Base-by-base conservation (phyloP, 2,113 vertebrate species). In the Aldabrachelys gigantea region DNA sequence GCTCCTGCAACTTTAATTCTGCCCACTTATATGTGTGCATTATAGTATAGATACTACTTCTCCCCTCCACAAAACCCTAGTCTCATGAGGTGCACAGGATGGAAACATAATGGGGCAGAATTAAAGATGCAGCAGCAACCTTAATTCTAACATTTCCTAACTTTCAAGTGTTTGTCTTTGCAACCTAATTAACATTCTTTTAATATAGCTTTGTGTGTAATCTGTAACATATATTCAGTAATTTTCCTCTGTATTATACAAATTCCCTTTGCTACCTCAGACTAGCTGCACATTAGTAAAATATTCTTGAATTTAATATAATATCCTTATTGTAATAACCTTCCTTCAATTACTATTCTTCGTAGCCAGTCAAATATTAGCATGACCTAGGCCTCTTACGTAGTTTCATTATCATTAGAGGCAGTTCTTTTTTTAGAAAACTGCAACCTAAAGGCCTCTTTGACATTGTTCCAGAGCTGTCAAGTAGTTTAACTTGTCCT, bases 401-500 rank as follows among this genome's bases (percentile, higher is more conserved):
- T 41, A 72, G 72, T 80, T 95, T 96, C 95, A 79, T 92, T 96
- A 95, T 78, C 80, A 47, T 85, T 88, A 91, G 31, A 44, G 75
- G 89, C 69, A 75, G 31, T 92, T 92, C 27, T 59, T 96, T 90
- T 89, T 89, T 92, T 80, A 88, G 78, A 21, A 91, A 83, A 57
- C 92, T 95, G 93, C 84, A 94, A 76, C 89, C 84, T 57, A 57
- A 91, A 87, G 72, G 80, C 81, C 10, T 89, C 38, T 85, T 79
- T 93, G 35, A 91, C 0, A 0, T 83, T 92, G 7, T 91, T 95
- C 80, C 93, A 91, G 85, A 93, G 92, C 85, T 95, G 94, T 84
- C 80, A 92, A 97, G 53, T 49, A 85, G 49, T 89, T 95, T 94
- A 88, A 93, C 41, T 54, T 76, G 82, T 94, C 95, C 83, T 80